A percentile compares a stretch with the other conserved stretches of the same genome.
These are phyloP conservation scores for Drosophila bunnanda DNA, from an alignment of 2,888 invertebrate genomes.

Conservation along the genomic window DNA sequence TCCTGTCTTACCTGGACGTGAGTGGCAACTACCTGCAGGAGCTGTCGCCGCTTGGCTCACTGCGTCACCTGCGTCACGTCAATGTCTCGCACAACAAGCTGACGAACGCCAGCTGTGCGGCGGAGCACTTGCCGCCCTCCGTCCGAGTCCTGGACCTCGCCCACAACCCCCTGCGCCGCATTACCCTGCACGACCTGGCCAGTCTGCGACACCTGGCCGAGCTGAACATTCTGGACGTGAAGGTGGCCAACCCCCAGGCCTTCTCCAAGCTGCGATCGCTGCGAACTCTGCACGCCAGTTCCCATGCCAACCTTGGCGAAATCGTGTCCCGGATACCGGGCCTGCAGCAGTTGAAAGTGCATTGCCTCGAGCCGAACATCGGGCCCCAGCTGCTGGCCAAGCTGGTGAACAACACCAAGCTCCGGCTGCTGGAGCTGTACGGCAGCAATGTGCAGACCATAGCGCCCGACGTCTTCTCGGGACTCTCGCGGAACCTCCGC, in stretches of 20 bases:
- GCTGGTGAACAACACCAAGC: constrained; percentile 91
- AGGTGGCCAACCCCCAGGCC: constrained; percentile 90
- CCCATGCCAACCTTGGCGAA: constrained; percentile 90
- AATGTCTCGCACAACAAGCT: constrained; percentile 92
- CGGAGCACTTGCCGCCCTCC: constrained; percentile 89
- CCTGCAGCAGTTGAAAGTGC: constrained; percentile 90
- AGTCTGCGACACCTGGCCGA: constrained; percentile 89
- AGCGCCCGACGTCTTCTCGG: constrained; percentile 91
- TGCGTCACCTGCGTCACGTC: constrained; percentile 90
- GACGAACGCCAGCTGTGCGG: constrained; percentile 89
- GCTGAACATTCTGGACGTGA: constrained; percentile 89
- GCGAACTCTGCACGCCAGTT: constrained; percentile 90
- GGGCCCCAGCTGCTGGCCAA: constrained; percentile 89
- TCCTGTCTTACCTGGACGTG: constrained; percentile 91
- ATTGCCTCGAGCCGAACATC: constrained; percentile 90
- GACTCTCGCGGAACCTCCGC: constrained; percentile 90
- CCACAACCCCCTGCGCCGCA: constrained; percentile 91
- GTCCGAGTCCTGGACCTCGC: constrained; percentile 92
- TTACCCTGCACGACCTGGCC: constrained; percentile 86
- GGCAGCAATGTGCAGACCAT: constrained; percentile 90
- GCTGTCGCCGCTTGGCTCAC: constrained; percentile 89
- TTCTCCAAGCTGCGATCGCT: constrained; percentile 90
- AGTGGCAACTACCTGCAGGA: constrained; percentile 91
- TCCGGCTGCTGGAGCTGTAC: constrained; percentile 92
- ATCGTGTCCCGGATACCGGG: constrained; percentile 90